Evolutionary conservation across 2,888 invertebrate genomes (phyloP), one percentile per base, ranked within the genome.

Genomic region (Tenthredo scrophulariae): DNA sequence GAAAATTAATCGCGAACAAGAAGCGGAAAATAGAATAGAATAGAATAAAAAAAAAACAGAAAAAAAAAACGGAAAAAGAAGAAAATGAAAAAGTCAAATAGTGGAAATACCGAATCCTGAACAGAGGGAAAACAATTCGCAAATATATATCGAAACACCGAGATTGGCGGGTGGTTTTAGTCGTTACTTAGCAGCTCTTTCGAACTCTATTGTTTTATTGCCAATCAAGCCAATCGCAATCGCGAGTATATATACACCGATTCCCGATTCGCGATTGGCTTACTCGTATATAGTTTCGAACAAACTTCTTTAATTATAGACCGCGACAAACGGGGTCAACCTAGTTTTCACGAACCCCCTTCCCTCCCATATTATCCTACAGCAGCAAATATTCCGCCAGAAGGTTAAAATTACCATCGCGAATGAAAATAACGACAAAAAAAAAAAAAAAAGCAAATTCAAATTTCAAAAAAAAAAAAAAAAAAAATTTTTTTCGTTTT

Each of bases 221-320:
- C 85, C 86, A 87, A 86, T 87, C 85, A 70, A 54, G 70, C 83
- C 87, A 84, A 85, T 86, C 82, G 70, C 70, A 50, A 40, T 67
- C 10, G 26, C 26, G 1, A 67, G 33, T 67, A 67, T 1, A 1
- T 26, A 65, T 4, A 1, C 4, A 3, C 7, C 18, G 58, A 22
- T 22, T 22, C 7, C 2, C 22, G 58, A 58, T 18, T 58, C 58
- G 70, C 70, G 70, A 72, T n/a, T 72, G 70, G 70, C 15, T 26
- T 58, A 67, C 26, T 46, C 54, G 43, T 46, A 46, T 46, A 46
- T 29, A 54, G 26, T 6, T 84, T 65, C 29, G 82, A 74, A 65
- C 79, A 85, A 87, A 87, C 84, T 87, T 87, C 86, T 87, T 87
- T 85, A 86, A 87, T 87, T 87, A 74, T 43, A 74, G 72, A 40